Conservation (phyloP, 1,140 invertebrate genomes). For the Pachypeltis micranthus region DNA sequence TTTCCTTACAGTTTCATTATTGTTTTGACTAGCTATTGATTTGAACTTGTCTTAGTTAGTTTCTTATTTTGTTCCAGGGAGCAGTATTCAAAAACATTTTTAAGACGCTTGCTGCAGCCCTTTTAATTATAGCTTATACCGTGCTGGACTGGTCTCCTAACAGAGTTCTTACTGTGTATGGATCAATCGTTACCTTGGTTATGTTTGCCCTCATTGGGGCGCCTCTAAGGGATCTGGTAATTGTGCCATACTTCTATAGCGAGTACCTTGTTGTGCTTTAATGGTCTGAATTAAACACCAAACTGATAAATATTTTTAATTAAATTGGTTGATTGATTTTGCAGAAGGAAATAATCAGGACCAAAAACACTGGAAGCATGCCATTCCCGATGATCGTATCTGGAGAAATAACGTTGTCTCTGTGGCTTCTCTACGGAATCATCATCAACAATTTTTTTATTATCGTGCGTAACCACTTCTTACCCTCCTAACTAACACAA, state of each 20-base stretch:
- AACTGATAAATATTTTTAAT: too few relatives aligned
- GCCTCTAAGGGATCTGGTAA: constrained; percentile 57
- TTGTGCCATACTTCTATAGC: constrained; percentile 26
- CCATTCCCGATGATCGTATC: constrained; percentile 71
- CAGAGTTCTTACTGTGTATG: constrained; percentile 32
- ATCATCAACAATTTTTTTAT: constrained; percentile 64
- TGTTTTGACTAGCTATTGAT: too few relatives aligned
- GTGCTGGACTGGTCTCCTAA: constrained; percentile 37
- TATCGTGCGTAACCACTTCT: constrained; percentile 46
- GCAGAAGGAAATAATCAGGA: constrained; percentile 55
- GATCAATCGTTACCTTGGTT: constrained; percentile 52
- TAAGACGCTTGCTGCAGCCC: constrained; percentile 41
- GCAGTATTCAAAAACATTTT: constrained; percentile 23
- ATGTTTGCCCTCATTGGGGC: constrained; percentile 53
- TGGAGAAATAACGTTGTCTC: constrained; percentile 56
- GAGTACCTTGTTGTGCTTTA: too few relatives aligned
- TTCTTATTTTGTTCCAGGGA: neutral
- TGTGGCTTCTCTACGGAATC: constrained; percentile 70
- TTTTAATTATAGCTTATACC: constrained; percentile 47
- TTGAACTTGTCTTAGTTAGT: too few relatives aligned
- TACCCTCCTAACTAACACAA: neutral
- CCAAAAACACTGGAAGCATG: constrained; percentile 61
- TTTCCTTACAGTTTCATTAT: too few relatives aligned
- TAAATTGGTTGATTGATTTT: too few relatives aligned
- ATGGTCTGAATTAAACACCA: too few relatives aligned